A percentile compares a stretch with the other conserved stretches of the same genome.
Evolutionary conservation across 2,888 invertebrate species (phyloP).

Genomic region (Drosophila fungiperda): DNA sequence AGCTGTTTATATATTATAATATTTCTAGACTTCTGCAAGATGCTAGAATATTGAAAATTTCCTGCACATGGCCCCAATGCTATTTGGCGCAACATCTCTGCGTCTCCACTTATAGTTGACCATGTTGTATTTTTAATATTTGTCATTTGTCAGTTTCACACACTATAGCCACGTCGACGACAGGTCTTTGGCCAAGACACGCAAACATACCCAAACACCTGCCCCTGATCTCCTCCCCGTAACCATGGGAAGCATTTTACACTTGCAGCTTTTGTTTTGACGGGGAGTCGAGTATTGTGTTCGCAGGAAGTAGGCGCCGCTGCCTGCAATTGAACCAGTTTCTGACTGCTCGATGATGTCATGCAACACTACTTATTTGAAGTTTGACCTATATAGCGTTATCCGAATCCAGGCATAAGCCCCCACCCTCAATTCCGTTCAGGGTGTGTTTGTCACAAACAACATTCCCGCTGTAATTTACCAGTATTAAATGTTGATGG

Average conservation of each 20-base stretch:
- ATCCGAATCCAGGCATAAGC: slow-evolving; percentile 27
- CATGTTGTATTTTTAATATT: slow-evolving; percentile 67
- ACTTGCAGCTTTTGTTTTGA: slow-evolving; percentile 49
- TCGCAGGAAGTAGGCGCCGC: slow-evolving; percentile 26
- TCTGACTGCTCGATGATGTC: slow-evolving; percentile 65
- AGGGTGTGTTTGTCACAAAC: slow-evolving; percentile 42
- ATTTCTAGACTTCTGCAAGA: slow-evolving; percentile 30
- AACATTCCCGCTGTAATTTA: slow-evolving; percentile 17
- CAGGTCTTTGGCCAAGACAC: slow-evolving; percentile 41
- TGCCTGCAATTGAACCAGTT: slow-evolving; percentile 49
- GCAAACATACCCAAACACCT: slow-evolving; percentile 8
- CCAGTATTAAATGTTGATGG: slow-evolving; percentile 28
- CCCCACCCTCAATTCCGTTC: slow-evolving; percentile 26
- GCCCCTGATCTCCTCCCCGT: slow-evolving; percentile 10
- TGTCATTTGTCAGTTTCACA: slow-evolving; percentile 68
- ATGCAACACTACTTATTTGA: slow-evolving; percentile 51
- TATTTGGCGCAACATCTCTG: neutral
- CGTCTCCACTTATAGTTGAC: slow-evolving; percentile 29
- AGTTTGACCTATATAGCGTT: slow-evolving; percentile 68
- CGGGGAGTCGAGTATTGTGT: slow-evolving; percentile 21
- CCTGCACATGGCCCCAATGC: slow-evolving; percentile 49
- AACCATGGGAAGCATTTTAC: slow-evolving; percentile 62
- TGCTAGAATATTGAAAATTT: slow-evolving; percentile 15
- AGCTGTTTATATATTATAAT: slow-evolving; percentile 13
- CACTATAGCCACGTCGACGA: slow-evolving; percentile 58